phyloP scores from a whole-genome alignment of 2,888 invertebrate species.

The Alcis repandata region DNA sequence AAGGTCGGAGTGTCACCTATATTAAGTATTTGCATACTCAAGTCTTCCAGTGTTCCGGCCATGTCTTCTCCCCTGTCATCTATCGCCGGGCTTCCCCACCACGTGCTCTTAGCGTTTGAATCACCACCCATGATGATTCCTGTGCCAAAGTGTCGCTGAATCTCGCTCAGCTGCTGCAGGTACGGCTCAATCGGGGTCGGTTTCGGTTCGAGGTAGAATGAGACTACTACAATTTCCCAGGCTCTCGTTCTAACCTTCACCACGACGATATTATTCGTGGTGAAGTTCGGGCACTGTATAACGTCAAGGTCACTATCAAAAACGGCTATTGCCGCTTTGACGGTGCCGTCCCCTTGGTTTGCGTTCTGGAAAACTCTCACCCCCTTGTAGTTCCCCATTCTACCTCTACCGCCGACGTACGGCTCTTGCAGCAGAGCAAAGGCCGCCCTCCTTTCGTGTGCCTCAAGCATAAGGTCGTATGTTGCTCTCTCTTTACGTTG shows the following conservation, averaged over 20 bases:
- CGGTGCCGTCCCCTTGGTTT: background rate
- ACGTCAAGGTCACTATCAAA: background rate
- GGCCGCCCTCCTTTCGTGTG: background rate
- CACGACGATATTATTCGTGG: constrained; percentile 33
- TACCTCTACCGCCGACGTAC: background rate
- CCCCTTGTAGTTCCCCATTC: background rate
- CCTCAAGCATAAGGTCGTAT: background rate
- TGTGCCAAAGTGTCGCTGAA: background rate
- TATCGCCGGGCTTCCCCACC: background rate
- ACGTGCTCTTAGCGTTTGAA: background rate
- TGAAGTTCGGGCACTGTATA: constrained; percentile 4
- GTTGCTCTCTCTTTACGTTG: background rate
- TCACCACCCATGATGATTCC: background rate
- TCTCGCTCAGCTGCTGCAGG: background rate
- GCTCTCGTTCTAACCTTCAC: constrained; percentile 32
- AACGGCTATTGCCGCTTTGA: background rate
- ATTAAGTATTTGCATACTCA: background rate
- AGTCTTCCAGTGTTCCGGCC: background rate
- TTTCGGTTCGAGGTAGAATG: constrained; percentile 43
- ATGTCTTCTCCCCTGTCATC: background rate
- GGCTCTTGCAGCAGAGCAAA: constrained; percentile 1
- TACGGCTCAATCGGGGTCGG: constrained; percentile 11
- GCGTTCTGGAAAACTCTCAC: background rate
- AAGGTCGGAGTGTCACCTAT: constrained; percentile 17
- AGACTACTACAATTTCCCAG: constrained; percentile 34